Conservation (phyloP, 2,888 invertebrate genomes). For the Polia nebulosa region DNA sequence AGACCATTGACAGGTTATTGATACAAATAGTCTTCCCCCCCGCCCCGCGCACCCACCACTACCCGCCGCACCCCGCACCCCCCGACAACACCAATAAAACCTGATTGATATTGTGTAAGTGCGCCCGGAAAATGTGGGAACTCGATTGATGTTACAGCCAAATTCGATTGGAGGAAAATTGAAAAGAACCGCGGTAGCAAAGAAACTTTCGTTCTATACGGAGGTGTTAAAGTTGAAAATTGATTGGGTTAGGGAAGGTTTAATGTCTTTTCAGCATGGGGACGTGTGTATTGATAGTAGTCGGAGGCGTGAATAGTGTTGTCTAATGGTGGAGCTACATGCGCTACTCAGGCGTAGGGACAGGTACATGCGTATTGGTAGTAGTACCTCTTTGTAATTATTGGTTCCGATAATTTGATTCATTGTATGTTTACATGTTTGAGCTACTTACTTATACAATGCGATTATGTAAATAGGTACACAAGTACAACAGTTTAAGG, state of each 20-base stretch:
- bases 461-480: conserved; percentile 14
- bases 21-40: conserved; percentile 89
- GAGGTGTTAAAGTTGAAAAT: conserved; percentile 72
- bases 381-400: conserved; percentile 46
- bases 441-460: conserved; percentile 39
- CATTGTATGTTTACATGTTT: conserved; percentile 34
- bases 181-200: conserved; percentile 82
- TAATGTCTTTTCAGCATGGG: conserved; percentile 74
- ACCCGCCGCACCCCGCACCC: conserved; percentile 74
- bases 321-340: conserved; percentile 81
- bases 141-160: conserved; percentile 90
- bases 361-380: conserved; percentile 36
- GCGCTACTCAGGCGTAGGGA: conserved; percentile 66
- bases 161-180: conserved; percentile 91
- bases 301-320: conserved; percentile 88
- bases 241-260: conserved; percentile 38
- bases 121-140: conserved; percentile 91
- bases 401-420: conserved; percentile 44
- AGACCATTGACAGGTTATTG: conserved; percentile 91
- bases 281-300: conserved; percentile 82
- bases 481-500: background rate
- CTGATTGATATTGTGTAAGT: conserved; percentile 91
- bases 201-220: conserved; percentile 72
- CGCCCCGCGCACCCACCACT: conserved; percentile 71
- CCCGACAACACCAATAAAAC: conserved; percentile 91